These are phyloP conservation scores for Elephantulus edwardii DNA, from an alignment of 2,113 vertebrate genomes.

Conservation along the genomic window DNA sequence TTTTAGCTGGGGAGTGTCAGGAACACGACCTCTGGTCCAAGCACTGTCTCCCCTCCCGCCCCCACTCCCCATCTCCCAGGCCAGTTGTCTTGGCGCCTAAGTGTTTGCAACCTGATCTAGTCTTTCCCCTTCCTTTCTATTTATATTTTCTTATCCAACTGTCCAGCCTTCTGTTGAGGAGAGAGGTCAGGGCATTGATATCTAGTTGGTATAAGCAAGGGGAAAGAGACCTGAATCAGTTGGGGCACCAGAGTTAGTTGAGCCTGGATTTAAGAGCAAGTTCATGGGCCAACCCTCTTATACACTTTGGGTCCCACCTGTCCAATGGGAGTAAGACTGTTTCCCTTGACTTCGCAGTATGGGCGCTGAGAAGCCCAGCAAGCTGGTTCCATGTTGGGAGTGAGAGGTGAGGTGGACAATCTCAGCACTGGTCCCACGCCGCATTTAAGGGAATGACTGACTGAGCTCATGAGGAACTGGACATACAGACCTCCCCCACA, in stretches of 20 bases:
- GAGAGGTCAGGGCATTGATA: neutral
- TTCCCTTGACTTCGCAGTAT: neutral
- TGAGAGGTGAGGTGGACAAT: neutral
- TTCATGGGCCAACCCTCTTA: neutral
- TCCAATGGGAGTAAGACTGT: neutral
- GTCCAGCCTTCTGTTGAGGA: neutral
- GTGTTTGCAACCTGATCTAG: conserved; percentile 3
- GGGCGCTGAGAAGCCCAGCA: neutral
- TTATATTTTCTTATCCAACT: conserved; percentile 20
- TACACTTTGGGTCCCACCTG: neutral
- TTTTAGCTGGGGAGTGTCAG: neutral
- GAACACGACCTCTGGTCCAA: neutral
- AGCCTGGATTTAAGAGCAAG: neutral
- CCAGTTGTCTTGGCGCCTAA: neutral
- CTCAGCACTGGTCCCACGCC: neutral
- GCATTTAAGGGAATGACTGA: neutral
- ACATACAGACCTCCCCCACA: neutral
- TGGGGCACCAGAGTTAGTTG: neutral
- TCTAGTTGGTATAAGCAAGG: neutral
- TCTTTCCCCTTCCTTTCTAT: neutral
- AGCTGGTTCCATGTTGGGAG: neutral
- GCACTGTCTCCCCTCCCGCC: too few species aligned
- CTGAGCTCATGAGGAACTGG: neutral
- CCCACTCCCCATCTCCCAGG: neutral
- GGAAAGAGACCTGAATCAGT: neutral